Base-by-base conservation (phyloP, 2,797 vertebrate species). In the Lacerta bilineata region DNA sequence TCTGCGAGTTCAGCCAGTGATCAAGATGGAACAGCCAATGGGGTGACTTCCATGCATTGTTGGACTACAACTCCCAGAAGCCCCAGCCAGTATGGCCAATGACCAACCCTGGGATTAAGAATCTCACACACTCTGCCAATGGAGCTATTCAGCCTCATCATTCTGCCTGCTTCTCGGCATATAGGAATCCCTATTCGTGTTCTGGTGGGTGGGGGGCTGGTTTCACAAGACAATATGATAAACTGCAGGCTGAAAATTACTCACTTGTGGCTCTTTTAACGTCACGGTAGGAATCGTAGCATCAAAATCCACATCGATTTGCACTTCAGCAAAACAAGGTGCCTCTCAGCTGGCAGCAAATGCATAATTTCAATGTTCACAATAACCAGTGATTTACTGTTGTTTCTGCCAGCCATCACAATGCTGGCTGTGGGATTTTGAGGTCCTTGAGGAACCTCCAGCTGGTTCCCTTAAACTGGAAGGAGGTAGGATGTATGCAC, bases 21-120 rank as follows among this genome's bases (percentile, higher is more conserved):
- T 83, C 64, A 88, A 77, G 81, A 85, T 79, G 90, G 88, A 90
- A 46, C 7, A 84, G 50, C 50, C 5, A 39, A 4, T 46, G 2
- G 75, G 25, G 29, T 72, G 39, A 2, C 20, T 72, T 36, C 8
- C 15, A 15, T 36, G 15, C 27, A 27, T 36, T 33, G 71, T 33
- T 74, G 71, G 11, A 8, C 36, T 74, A 36, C 13, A 74, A 5
- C 6, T 74, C 33, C 33, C 71, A 74, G n/a, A 13, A 36, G 13
- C 33, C 71, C 71, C 36, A 74, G 15, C 13, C 7, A 36, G 11
- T 39, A 74, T 23, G 61, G 33, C 33, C 17, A 74, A 6, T 6
- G 71, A 25, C 15, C 71, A 74, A 7, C 11, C 10, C 13, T 74
- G 17, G 15, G 33, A 17, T 71, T 55, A 4, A 55, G 50, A 55